Conservation (phyloP, 2,113 vertebrate species). For the Coreoperca whiteheadi region DNA sequence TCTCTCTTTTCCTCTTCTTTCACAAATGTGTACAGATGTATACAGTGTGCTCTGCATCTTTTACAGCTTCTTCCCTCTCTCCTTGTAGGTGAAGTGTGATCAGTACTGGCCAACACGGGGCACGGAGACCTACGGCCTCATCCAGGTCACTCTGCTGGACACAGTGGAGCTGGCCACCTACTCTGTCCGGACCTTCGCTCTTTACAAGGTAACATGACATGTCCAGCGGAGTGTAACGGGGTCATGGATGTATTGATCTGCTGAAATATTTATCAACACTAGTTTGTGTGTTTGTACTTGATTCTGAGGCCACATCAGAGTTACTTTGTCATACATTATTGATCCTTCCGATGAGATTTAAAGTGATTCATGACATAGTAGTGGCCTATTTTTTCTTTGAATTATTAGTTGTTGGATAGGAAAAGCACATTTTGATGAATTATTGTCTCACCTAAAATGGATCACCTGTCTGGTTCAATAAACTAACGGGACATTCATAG, state of each 20-base stretch:
- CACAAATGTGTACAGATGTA: conserved; percentile 19
- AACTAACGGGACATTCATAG: not conserved
- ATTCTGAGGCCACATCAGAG: conserved; percentile 2
- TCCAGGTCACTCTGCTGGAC: conserved; percentile 95
- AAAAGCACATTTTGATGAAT: not conserved
- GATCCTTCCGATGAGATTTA: not conserved
- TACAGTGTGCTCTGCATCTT: conserved; percentile 10
- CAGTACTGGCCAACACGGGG: conserved; percentile 99
- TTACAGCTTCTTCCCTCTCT: conserved; percentile 52
- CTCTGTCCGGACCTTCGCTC: conserved; percentile 96
- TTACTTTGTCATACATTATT: not conserved
- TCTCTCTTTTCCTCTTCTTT: conserved; percentile 26
- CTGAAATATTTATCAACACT: conserved; percentile 53
- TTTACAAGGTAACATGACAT: conserved; percentile 91
- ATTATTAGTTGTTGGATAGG: not conserved
- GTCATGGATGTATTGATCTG: conserved; percentile 38
- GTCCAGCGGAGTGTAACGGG: conserved; percentile 30
- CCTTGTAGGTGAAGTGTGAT: conserved; percentile 95
- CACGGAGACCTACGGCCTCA: conserved; percentile 95
- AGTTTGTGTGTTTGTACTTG: not conserved
- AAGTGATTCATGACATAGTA: not conserved
- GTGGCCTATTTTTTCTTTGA: not conserved
- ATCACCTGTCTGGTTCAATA: not conserved
- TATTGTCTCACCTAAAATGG: not conserved
- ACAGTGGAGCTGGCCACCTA: conserved; percentile 97